Evolutionary conservation across 2,797 vertebrate species (phyloP).

Genomic region (Triplophysa yarkandensis): DNA sequence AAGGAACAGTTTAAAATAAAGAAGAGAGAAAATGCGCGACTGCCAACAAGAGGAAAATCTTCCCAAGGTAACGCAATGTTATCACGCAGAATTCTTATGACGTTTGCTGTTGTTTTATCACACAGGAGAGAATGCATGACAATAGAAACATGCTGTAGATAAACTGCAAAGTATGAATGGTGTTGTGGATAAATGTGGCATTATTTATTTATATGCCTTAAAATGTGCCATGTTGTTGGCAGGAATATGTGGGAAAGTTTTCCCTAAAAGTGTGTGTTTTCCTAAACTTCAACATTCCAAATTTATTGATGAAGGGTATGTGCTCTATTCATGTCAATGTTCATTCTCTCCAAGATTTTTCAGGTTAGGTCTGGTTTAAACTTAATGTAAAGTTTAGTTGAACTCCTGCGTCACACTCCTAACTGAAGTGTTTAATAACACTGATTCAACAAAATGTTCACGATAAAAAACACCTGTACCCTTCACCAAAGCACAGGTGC

Average conservation of each 20-base stretch:
- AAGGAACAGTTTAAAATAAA: constrained; percentile 42
- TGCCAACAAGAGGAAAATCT: constrained; percentile 61
- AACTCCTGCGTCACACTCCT: not conserved
- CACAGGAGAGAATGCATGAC: not conserved
- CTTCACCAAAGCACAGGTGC: not conserved
- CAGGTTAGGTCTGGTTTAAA: too few species aligned
- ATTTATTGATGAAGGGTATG: not conserved
- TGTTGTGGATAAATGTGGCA: not conserved
- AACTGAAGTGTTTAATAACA: too few species aligned
- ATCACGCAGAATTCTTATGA: not conserved
- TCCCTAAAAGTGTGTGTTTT: not conserved
- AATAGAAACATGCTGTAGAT: constrained; percentile 9
- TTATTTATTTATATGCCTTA: constrained; percentile 3
- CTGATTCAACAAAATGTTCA: too few species aligned
- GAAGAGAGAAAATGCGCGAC: constrained; percentile 63
- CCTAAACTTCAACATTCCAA: not conserved
- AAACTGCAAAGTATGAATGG: constrained; percentile 11
- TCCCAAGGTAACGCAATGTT: constrained; percentile 66
- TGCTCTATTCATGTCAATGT: too few species aligned
- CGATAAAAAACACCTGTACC: too few species aligned
- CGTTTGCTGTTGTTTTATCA: constrained; percentile 28
- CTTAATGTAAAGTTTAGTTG: constrained; percentile 16
- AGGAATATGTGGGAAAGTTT: constrained; percentile 6
- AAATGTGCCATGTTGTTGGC: not conserved
- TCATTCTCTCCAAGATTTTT: too few species aligned